phyloP scores from a whole-genome alignment of 1,140 invertebrate genomes.

The Hormaphis cornu region DNA sequence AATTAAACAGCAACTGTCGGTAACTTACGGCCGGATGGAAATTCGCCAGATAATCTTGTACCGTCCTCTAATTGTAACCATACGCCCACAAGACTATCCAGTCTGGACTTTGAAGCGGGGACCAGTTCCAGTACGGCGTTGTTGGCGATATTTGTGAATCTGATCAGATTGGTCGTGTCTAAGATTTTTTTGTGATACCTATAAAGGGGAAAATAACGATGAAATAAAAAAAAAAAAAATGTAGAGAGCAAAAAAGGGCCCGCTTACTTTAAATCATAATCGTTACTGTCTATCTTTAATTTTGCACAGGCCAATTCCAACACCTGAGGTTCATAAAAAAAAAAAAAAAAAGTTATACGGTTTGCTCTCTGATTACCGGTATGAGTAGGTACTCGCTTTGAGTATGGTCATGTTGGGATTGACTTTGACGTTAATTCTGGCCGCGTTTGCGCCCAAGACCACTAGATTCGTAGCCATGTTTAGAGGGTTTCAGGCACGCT shows the following conservation, averaged over 20 bases:
- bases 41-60: constrained; percentile 51
- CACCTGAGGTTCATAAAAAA: constrained; percentile 48
- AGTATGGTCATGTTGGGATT: constrained; percentile 26
- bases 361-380: no score
- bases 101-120: constrained; percentile 51
- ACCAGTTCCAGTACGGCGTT: constrained; percentile 72
- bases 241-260: not conserved
- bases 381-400: not conserved
- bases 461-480: constrained; percentile 12
- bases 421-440: constrained; percentile 14
- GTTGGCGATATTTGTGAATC: constrained; percentile 70
- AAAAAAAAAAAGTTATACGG: not conserved
- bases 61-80: constrained; percentile 65
- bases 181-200: constrained; percentile 64
- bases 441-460: not conserved
- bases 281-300: constrained; percentile 56
- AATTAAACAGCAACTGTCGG: constrained; percentile 3
- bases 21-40: constrained; percentile 45
- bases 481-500: not conserved
- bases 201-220: constrained; percentile 36
- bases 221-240: not conserved
- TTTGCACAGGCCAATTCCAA: constrained; percentile 71
- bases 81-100: constrained; percentile 54
- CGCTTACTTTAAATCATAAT: constrained; percentile 60
- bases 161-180: constrained; percentile 58